Percentiles rank a stretch among this genome's conserved stretches.
These are phyloP conservation scores for Strigamia maritima DNA, from an alignment of 2,888 invertebrate genomes.

Conservation along the genomic window DNA sequence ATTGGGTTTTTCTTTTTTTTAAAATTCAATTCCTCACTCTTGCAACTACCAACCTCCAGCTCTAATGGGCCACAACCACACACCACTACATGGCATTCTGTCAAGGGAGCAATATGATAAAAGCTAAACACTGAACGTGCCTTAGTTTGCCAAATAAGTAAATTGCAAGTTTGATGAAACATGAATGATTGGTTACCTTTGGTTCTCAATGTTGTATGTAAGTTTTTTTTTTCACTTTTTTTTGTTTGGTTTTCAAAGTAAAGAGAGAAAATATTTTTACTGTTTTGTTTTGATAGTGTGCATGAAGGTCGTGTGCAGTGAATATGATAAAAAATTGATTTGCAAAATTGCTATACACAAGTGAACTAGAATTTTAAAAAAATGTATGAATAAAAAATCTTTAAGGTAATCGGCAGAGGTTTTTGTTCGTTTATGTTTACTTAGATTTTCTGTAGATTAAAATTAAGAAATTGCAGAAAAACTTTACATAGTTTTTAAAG, in stretches of 20 bases:
- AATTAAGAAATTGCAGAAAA: no score
- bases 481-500: no score
- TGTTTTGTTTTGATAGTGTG: no score
- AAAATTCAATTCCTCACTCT: background rate
- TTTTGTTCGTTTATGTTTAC: no score
- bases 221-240: background rate
- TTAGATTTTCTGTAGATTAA: no score
- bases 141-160: background rate
- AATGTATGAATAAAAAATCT: no score
- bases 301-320: no score
- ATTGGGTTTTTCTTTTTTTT: background rate
- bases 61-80: conserved; percentile 6
- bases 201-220: conserved; percentile 18
- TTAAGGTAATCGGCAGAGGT: no score
- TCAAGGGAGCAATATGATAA: conserved; percentile 19
- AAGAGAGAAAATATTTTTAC: background rate
- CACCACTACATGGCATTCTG: background rate
- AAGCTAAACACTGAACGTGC: background rate
- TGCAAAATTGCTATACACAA: no score
- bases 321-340: background rate
- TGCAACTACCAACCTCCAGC: conserved; percentile 2
- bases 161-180: background rate
- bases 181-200: conserved; percentile 34
- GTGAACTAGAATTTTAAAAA: no score
- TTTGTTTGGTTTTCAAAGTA: background rate